Evolutionary conservation across 2,113 vertebrate genomes (phyloP).

Genomic region (Anas platyrhynchos): DNA sequence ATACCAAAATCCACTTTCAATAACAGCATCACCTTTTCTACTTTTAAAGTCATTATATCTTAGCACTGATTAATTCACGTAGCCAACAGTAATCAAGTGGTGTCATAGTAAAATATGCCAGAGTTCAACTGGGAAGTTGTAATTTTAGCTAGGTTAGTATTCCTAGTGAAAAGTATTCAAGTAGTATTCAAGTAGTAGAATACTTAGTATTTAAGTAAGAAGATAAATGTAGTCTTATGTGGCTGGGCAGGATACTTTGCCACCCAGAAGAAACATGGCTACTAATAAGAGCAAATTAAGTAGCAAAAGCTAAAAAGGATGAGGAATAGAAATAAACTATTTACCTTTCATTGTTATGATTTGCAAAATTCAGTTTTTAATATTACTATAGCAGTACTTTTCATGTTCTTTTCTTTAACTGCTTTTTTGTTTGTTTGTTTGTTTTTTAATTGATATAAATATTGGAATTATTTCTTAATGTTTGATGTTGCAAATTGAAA

Average conservation of each 20-base stretch:
- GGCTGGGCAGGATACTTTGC: neutral
- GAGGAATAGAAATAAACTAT: neutral
- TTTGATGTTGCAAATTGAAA: neutral
- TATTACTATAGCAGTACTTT: neutral
- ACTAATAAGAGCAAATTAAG: neutral
- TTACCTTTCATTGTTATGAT: neutral
- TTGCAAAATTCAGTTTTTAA: neutral
- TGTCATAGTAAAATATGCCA: neutral
- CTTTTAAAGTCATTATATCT: neutral
- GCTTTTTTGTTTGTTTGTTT: neutral
- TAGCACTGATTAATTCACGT: neutral
- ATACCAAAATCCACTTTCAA: neutral
- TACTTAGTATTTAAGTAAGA: neutral
- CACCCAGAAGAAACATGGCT: neutral
- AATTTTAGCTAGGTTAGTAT: neutral
- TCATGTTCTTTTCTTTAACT: neutral
- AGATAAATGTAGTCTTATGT: neutral
- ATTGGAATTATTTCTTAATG: neutral
- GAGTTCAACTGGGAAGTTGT: neutral
- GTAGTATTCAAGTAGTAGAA: no score
- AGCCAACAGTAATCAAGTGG: neutral
- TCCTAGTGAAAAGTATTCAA: no score
- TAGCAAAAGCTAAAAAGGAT: neutral
- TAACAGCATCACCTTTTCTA: neutral
- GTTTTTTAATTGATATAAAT: neutral